These are phyloP conservation scores for Calliphora vicina DNA, from an alignment of 1,140 invertebrate species.

Conservation along the genomic window DNA sequence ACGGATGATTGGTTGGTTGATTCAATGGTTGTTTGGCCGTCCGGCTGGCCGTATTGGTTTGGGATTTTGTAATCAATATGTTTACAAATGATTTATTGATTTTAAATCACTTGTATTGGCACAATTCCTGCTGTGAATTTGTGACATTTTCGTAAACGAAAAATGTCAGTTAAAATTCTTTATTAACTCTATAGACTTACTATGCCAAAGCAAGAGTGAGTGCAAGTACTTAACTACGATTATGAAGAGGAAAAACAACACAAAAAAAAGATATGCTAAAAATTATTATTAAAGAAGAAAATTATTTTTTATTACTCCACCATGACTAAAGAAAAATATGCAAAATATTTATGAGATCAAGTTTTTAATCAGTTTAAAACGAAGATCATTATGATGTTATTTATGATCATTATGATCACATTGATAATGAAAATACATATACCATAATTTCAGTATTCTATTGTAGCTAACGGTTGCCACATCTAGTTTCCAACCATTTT, in stretches of 20 bases:
- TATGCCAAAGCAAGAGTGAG: too few species aligned
- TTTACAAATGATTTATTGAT: constrained; percentile 62
- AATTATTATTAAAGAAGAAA: constrained; percentile 21
- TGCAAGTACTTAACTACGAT: not conserved
- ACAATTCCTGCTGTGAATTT: constrained; percentile 63
- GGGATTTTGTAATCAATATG: constrained; percentile 45
- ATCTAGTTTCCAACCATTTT: not conserved
- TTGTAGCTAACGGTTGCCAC: not conserved
- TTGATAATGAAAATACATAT: not conserved
- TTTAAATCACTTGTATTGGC: constrained; percentile 64
- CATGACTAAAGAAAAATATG: not conserved
- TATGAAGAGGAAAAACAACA: not conserved
- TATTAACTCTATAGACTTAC: constrained; percentile 46
- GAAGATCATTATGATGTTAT: not conserved
- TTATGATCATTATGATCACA: not conserved
- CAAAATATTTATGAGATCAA: not conserved
- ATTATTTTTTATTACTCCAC: constrained; percentile 17
- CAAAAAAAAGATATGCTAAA: not conserved
- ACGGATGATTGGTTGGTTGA: not conserved
- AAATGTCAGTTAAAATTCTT: constrained; percentile 63
- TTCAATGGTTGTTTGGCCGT: not conserved
- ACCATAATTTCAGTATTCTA: not conserved
- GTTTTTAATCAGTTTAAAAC: constrained; percentile 13
- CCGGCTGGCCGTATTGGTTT: not conserved
- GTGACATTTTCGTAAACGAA: constrained; percentile 64